Evolutionary conservation across 1,140 invertebrate species (phyloP).

Genomic region (Rhyzopertha dominica): DNA sequence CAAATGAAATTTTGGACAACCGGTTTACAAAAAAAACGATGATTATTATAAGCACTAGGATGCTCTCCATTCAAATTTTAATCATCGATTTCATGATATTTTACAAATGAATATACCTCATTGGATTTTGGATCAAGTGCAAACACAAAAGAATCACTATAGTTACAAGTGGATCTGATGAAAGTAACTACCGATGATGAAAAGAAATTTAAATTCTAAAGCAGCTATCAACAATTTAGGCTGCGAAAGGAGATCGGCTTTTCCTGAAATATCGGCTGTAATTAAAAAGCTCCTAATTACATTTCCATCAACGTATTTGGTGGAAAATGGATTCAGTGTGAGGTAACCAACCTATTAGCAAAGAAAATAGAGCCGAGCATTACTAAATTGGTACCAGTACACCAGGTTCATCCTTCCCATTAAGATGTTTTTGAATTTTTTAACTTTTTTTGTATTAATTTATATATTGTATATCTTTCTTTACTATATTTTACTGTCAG

Average conservation of each 20-base stretch:
- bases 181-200: slow-evolving; percentile 9
- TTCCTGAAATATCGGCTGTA: no score
- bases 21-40: no score
- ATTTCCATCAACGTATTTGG: slow-evolving; percentile 16
- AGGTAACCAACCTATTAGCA: slow-evolving; percentile 12
- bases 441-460: neutral
- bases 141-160: slow-evolving; percentile 9
- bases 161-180: slow-evolving; percentile 12
- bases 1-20: no score
- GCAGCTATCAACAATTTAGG: no score
- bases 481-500: slow-evolving; percentile 9
- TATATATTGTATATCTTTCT: slow-evolving; percentile 9
- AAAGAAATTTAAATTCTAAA: slow-evolving; percentile 9
- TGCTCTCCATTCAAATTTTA: slow-evolving; percentile 13
- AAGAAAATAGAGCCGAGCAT: no score
- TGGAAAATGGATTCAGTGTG: slow-evolving; percentile 14
- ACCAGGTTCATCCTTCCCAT: no score
- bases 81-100: slow-evolving; percentile 13
- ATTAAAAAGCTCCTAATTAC: slow-evolving; percentile 17
- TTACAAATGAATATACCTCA: slow-evolving; percentile 12
- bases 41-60: slow-evolving; percentile 10
- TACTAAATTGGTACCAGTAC: no score
- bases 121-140: slow-evolving; percentile 15
- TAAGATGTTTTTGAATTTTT: no score
- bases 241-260: no score